Evolutionary conservation across 2,888 invertebrate genomes (phyloP).

Genomic region (Brachypalpus laphriformis): DNA sequence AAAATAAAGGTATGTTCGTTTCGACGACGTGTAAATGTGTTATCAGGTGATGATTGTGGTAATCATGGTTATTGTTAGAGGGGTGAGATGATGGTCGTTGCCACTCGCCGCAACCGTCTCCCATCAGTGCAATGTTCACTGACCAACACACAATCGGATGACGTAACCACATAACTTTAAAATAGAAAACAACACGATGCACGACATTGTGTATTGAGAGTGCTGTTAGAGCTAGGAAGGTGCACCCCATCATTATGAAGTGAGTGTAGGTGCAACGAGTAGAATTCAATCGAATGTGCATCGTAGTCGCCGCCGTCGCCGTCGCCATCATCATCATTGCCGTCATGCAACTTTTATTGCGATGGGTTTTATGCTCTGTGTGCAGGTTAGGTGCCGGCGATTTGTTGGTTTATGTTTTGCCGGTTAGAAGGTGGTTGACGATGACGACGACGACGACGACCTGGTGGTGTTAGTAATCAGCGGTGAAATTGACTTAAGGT

Average conservation of each 20-base stretch:
- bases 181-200: conserved; percentile 50
- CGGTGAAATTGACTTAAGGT: conserved; percentile 62
- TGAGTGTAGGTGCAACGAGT: conserved; percentile 53
- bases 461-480: conserved; percentile 56
- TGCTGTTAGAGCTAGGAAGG: conserved; percentile 14
- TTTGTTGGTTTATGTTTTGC: conserved; percentile 48
- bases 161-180: conserved; percentile 63
- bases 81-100: conserved; percentile 16
- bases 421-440: conserved; percentile 51
- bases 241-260: conserved; percentile 9
- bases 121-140: conserved; percentile 30
- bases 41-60: conserved; percentile 69
- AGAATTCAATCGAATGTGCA: conserved; percentile 62
- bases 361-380: conserved; percentile 39
- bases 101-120: neutral
- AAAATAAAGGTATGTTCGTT: conserved; percentile 40
- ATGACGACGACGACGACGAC: conserved; percentile 6
- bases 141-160: conserved; percentile 59
- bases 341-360: conserved; percentile 66
- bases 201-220: conserved; percentile 14
- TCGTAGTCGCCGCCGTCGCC: conserved; percentile 7
- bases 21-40: conserved; percentile 52
- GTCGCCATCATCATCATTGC: conserved; percentile 28
- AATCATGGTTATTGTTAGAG: conserved; percentile 38
- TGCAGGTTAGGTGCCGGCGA: conserved; percentile 59